Base-by-base conservation (phyloP, 2,113 vertebrate species). In the Stercorarius parasiticus region DNA sequence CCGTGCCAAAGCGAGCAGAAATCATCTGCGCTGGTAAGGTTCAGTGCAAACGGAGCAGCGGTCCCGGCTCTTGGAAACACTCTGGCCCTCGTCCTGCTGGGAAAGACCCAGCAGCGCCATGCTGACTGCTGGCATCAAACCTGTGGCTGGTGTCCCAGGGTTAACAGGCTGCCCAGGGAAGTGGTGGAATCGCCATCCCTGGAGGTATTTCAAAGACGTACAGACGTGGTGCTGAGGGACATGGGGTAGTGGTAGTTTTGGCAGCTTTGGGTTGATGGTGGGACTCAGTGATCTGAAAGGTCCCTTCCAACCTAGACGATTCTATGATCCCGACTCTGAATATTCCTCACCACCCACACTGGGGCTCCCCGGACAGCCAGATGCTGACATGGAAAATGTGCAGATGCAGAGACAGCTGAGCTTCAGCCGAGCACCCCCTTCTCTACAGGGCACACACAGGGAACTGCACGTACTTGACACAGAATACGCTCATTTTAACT, bases 51-150 rank as follows among this genome's bases (percentile, higher is more conserved):
- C 1, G 1, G 56, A 34, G 59, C 55, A 5, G 38, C 4, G 2
- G 6, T 1, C 1, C 2, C 0, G 0, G n/a, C 12, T 9, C 29
- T 10, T 13, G 32, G 71, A 45, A 8, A 10, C 2, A 3, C 2
- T 42, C 4, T 0, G 45, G 32, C 3, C 27, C 23, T 45, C 3
- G 2, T 40, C 0, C 16, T 13, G 12, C 20, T 26, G 79, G 74
- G 69, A 32, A 27, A 1, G 36, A 25, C 27, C 32, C 10, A 26
- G 26, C 50, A 76, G 50, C 34, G 29, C 38, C n/a, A 3, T 1
- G 15, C 40, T 6, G 7, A 13, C 8, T 21, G 59, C 16, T 52
- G 67, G 56, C 13, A 19, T 5, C 13, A 14, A n/a, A n/a, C 58
- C 6, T 15, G 45, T 1, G 45, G 77, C 0, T 11, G 77, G 27